Evolutionary conservation across 2,113 vertebrate genomes (phyloP).

Genomic region (Lepus americanus): DNA sequence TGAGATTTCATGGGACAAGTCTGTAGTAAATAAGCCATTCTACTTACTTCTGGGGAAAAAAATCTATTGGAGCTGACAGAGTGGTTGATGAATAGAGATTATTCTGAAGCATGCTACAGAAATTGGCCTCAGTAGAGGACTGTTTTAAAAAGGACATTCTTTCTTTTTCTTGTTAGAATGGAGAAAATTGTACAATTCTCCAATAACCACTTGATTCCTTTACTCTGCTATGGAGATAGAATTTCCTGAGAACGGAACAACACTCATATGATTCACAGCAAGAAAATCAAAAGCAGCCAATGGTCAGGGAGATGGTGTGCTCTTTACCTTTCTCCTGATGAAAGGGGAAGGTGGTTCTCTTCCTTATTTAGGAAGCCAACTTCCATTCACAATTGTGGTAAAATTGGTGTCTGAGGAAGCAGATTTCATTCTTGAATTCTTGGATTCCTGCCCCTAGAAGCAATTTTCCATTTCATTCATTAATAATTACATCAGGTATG

Average conservation of each 20-base stretch:
- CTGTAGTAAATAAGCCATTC: constrained; percentile 69
- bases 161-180: constrained; percentile 1
- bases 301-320: neutral
- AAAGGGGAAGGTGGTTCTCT: constrained; percentile 12
- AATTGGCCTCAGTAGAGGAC: constrained; percentile 4
- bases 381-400: neutral
- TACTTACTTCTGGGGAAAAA: constrained; percentile 52
- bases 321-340: neutral
- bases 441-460: neutral
- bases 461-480: neutral
- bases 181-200: constrained; percentile 57
- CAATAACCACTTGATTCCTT: constrained; percentile 56
- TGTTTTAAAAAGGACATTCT: constrained; percentile 48
- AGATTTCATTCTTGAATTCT: neutral
- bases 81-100: constrained; percentile 70
- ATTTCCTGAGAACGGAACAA: neutral
- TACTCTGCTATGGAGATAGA: neutral
- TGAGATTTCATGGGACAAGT: constrained; percentile 55
- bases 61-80: constrained; percentile 67
- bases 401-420: neutral
- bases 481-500: neutral
- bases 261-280: neutral
- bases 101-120: constrained; percentile 70
- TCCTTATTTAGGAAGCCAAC: neutral
- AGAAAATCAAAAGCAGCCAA: neutral